A percentile compares a stretch with the other conserved stretches of the same genome.
Conservation (phyloP, 1,140 invertebrate genomes). For the Drosophila eugracilis region DNA sequence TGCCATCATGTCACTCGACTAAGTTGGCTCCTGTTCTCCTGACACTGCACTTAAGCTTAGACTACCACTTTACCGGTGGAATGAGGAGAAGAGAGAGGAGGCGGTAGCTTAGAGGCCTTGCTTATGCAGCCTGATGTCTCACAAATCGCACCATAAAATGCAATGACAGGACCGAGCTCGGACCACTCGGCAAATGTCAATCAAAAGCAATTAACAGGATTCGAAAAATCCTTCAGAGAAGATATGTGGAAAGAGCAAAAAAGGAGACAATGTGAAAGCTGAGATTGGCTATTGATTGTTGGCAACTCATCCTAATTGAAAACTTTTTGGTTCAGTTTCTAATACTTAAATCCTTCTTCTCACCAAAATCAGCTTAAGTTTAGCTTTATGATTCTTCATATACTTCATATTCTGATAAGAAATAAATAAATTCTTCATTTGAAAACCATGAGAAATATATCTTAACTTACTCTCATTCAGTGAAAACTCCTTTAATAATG, state of each 20-base stretch:
- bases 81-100: not conserved
- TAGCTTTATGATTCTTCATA: no score
- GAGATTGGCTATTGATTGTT: no score
- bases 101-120: not conserved
- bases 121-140: slow-evolving; percentile 18
- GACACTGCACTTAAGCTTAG: slow-evolving; percentile 75
- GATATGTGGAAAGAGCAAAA: not conserved
- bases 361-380: no score
- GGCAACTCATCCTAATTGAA: no score
- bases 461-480: not conserved
- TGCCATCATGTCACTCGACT: slow-evolving; percentile 13
- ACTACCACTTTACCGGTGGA: not conserved
- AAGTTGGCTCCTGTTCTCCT: slow-evolving; percentile 17
- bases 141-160: slow-evolving; percentile 43
- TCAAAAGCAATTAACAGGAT: slow-evolving; percentile 49
- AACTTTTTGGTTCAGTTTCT: no score
- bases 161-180: slow-evolving; percentile 8
- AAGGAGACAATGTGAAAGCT: no score
- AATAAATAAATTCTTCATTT: no score
- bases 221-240: slow-evolving; percentile 4
- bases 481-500: not conserved
- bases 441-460: no score
- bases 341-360: no score
- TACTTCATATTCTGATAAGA: no score
- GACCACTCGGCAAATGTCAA: slow-evolving; percentile 49